Evolutionary conservation across 2,888 invertebrate species (phyloP), one percentile per base, ranked within the genome.

Genomic region (Ophioninae sp.): DNA sequence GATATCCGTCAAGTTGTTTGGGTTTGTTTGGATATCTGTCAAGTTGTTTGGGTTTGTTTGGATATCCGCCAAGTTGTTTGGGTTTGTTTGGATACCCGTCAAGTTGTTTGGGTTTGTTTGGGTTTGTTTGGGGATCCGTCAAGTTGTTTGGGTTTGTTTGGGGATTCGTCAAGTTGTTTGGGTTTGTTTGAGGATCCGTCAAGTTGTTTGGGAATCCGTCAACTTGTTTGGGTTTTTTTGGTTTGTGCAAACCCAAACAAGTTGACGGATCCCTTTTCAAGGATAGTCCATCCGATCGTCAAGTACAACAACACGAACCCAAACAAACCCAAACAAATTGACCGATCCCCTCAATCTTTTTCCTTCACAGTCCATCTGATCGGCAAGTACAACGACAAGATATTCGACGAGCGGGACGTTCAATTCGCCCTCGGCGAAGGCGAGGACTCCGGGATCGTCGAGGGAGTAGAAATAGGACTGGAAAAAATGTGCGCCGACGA

Each of bases 341-440:
- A n/a, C 13, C 56, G 2, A 9, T 59, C 13, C 56, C 44, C 20
- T 78, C 22, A 20, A 61, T 17, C 7, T 41, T 37, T 23, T 64
- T 59, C 20, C 23, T 39, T 94, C 94, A 67, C 93, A 97, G 97
- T 97, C 84, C 96, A 97, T 89, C 91, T 97, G 56, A 94, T 95
- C 89, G 96, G 96, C 2, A 95, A 93, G 82, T 95, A 95, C 87
- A 94, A 96, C 76, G 96, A 94, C 0, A 92, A 91, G 80, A 93
- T 94, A 8, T 97, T 98, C 93, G 98, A 99, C 89, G 96, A 96
- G 22, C 94, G 97, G 87, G 96, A 97, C 64, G 95, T 98, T 0
- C 95, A 95, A 39, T 99, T 99, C 93, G 93, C 94, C 20, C 93
- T 98, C 23, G 99, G 99, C 0, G 99, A 99, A 93, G 98, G 97